Conservation (phyloP, 2,113 vertebrate genomes). For the Bos javanicus region DNA sequence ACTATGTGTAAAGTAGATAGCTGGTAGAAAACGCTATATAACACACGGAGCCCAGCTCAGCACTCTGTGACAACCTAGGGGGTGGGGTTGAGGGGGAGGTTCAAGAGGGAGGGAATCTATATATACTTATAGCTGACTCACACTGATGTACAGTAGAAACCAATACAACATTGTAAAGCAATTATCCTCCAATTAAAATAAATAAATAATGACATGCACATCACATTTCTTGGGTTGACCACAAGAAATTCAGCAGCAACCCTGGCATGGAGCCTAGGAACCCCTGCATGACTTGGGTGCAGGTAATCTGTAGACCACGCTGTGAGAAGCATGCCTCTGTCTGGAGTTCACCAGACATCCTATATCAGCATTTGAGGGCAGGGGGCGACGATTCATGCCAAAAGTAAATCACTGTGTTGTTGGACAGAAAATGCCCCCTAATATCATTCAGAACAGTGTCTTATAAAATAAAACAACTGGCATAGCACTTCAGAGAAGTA, state of each 20-base stretch:
- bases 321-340: not conserved
- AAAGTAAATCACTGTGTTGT: not conserved
- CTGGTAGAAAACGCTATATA: not conserved
- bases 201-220: not conserved
- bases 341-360: not conserved
- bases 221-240: not conserved
- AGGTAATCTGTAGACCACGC: not conserved
- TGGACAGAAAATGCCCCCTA: constrained; percentile 5
- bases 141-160: not conserved
- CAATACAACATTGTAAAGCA: not conserved
- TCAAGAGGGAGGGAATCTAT: not conserved
- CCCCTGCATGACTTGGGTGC: not conserved
- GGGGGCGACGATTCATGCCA: not conserved
- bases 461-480: constrained; percentile 13
- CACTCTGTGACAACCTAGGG: not conserved
- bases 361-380: not conserved
- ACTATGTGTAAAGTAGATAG: not conserved
- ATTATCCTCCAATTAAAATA: not conserved
- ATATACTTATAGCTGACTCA: not conserved
- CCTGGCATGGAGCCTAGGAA: not conserved
- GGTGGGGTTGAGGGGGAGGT: not conserved
- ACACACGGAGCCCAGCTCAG: not conserved
- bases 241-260: not conserved
- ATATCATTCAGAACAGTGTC: not conserved
- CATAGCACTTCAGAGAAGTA: constrained; percentile 6